Conservation (phyloP, 2,797 vertebrate genomes). For the Numenius phaeopus region DNA sequence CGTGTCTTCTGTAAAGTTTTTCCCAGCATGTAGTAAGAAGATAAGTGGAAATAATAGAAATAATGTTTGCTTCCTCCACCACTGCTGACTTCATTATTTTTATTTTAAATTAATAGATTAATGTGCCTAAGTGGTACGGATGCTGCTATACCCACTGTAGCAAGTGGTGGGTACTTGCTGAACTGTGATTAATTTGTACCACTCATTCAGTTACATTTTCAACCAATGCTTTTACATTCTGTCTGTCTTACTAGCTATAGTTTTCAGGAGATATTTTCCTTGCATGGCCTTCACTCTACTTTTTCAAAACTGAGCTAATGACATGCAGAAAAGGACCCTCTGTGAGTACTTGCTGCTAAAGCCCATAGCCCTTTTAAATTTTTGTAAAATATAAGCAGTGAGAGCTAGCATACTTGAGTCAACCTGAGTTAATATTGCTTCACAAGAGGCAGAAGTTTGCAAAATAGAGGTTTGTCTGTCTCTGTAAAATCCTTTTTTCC, state of each 20-base stretch:
- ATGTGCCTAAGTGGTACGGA: neutral
- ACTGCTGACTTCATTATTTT: neutral
- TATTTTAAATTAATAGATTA: neutral
- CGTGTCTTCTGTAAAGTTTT: neutral
- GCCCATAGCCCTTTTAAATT: neutral
- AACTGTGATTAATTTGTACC: neutral
- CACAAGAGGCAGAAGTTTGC: neutral
- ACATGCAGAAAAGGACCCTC: neutral
- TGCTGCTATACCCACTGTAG: neutral
- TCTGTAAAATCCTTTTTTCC: neutral
- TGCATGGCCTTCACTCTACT: neutral
- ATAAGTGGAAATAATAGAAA: neutral
- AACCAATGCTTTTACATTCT: neutral
- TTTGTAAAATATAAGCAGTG: neutral
- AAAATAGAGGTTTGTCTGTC: neutral
- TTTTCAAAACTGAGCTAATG: neutral
- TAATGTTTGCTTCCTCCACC: neutral
- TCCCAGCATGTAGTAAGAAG: neutral
- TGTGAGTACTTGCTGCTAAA: neutral
- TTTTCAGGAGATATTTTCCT: neutral
- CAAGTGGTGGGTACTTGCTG: neutral
- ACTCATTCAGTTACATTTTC: neutral
- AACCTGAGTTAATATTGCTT: neutral
- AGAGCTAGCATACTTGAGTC: neutral
- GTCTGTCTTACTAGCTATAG: neutral